Evolutionary conservation across 2,113 vertebrate genomes (phyloP), one percentile per base, ranked within the genome.

Genomic region (Octodon degus): DNA sequence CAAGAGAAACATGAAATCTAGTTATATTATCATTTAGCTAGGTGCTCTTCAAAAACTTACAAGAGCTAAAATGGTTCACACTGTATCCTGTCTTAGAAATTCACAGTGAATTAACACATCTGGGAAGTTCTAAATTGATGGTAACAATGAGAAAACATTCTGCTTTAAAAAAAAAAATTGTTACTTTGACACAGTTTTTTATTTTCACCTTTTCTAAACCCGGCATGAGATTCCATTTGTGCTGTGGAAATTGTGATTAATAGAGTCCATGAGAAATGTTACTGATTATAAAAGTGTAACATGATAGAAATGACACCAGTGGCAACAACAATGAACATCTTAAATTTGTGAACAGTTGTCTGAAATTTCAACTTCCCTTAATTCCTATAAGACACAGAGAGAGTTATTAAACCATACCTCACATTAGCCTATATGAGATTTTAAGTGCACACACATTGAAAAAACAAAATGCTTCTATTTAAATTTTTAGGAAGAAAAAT

Each of bases 1-100:
- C 50, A 2, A 60, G 9, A 79, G 12, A 82, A 82, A 63, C 7
- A 2, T 70, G 92, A 65, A 14, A 90, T 90, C 62, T 65, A 24
- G 12, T 84, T 88, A 80, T 72, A 72, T 7, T 81, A 95, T 34
- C 7, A 10, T 19, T 95, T 89, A 86, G 20, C 50, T 80, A 95
- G 27, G 50, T 80, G 17, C 5, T 77, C 12, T 27, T 89, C 16
- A 80, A 76, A 79, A 89, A 34, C 53, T 58, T 11, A 40, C 12
- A 37, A 84, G 53, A 79, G 13, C 12, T 40, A 87, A 84, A 53
- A 24, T 65, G 1, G 4, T 79, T 90, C 55, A 79, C 12, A 50
- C 65, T 86, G 3, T 43, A 79, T 40, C 25, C 50, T 70, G 1
- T 86, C 84, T 76, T 83, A n/a, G 86, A 83, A 89, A 83, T 50